Conservation (phyloP, 2,888 invertebrate genomes). For the Clanis bilineata region DNA sequence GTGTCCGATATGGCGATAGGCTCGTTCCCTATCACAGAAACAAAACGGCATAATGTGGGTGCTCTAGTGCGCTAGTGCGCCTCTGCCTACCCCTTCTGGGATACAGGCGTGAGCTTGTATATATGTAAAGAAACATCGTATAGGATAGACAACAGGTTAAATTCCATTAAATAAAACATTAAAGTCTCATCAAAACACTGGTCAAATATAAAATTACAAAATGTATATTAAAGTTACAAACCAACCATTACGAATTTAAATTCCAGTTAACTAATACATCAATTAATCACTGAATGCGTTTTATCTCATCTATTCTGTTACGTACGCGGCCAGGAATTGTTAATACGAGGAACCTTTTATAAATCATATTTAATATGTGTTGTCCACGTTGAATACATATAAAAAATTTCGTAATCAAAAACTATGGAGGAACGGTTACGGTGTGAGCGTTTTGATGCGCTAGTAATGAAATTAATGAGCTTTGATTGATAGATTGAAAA, state of each 20-base stretch:
- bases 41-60: no score
- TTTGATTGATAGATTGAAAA: not conserved
- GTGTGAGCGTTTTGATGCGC: not conserved
- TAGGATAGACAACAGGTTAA: no score
- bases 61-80: no score
- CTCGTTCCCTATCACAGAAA: no score
- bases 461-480: not conserved
- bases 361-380: conserved; percentile 8
- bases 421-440: not conserved
- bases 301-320: not conserved
- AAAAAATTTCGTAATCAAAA: not conserved
- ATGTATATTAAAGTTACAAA: not conserved
- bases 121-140: no score
- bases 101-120: no score
- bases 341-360: not conserved
- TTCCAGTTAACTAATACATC: not conserved
- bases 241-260: not conserved
- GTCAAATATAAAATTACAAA: not conserved
- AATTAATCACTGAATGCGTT: not conserved
- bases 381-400: not conserved
- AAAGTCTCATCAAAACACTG: no score
- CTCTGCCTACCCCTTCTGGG: no score
- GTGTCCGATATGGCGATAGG: no score
- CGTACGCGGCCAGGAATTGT: not conserved
- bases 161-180: no score